Conservation (phyloP, 2,888 invertebrate genomes). For the Lasioglossum morio region DNA sequence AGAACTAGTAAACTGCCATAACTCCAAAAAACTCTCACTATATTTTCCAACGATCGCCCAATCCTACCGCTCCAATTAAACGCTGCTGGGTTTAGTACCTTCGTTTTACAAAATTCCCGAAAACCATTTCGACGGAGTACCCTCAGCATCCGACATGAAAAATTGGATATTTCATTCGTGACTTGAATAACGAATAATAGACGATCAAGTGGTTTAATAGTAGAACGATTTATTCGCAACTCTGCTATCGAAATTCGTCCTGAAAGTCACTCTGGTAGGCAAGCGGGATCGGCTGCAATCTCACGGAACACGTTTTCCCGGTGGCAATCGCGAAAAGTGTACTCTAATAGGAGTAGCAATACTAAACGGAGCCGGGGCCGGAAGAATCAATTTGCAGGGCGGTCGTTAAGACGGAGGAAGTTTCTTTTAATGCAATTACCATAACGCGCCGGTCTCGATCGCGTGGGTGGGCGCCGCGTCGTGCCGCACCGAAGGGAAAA, state of each 20-base stretch:
- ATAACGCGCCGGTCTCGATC: constrained; percentile 34
- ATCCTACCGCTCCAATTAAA: not conserved
- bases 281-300: not conserved
- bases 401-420: constrained; percentile 13
- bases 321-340: not conserved
- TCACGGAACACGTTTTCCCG: not conserved
- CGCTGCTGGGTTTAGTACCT: not conserved
- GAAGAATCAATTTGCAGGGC: constrained; percentile 23
- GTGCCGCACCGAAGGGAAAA: constrained; percentile 9
- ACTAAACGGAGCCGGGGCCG: not conserved
- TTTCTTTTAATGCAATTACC: constrained; percentile 52
- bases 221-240: not conserved
- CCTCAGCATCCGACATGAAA: not conserved
- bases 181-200: not conserved
- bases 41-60: not conserved
- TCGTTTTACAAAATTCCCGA: not conserved
- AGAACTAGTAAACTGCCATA: not conserved
- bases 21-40: not conserved
- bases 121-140: not conserved
- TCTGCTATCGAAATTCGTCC: not conserved
- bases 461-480: not conserved
- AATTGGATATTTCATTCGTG: not conserved
- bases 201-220: not conserved
- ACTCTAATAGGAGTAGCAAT: not conserved
- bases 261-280: no score